Evolutionary conservation across 2,113 vertebrate species (phyloP).

Genomic region (Rhinogobius similis): DNA sequence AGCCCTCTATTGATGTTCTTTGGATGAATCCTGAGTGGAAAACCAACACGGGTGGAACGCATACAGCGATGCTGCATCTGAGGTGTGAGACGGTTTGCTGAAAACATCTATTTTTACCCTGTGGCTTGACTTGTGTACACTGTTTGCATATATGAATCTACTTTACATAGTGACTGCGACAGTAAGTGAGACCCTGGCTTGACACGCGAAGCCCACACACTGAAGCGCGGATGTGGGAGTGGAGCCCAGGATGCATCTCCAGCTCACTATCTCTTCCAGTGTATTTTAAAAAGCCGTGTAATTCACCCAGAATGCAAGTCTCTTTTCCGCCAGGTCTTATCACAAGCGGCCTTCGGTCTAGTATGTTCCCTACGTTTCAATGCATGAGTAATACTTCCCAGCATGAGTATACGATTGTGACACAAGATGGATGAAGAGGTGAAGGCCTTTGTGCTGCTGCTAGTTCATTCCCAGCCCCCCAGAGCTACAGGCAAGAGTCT

Average conservation of each 20-base stretch:
- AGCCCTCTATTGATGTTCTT: neutral
- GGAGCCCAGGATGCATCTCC: conserved; percentile 46
- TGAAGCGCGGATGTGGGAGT: conserved; percentile 52
- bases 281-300: conserved; percentile 47
- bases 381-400: conserved; percentile 35
- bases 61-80: neutral
- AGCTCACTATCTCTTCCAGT: conserved; percentile 41
- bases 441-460: conserved; percentile 31
- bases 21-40: conserved; percentile 7
- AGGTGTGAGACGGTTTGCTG: conserved; percentile 5
- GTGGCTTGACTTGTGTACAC: conserved; percentile 40
- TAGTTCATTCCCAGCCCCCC: conserved; percentile 44
- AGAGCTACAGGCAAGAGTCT: conserved; percentile 55
- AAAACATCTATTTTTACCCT: conserved; percentile 39
- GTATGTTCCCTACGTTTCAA: conserved; percentile 16
- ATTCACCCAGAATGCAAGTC: conserved; percentile 33
- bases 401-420: conserved; percentile 33
- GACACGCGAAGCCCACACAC: conserved; percentile 62
- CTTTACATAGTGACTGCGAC: conserved; percentile 54
- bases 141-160: conserved; percentile 56
- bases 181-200: conserved; percentile 56
- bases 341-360: conserved; percentile 10
- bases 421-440: conserved; percentile 51
- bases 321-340: conserved; percentile 21
- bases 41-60: conserved; percentile 9